Evolutionary conservation across 2,888 invertebrate species (phyloP).

Genomic region (Pterobdella sp.): DNA sequence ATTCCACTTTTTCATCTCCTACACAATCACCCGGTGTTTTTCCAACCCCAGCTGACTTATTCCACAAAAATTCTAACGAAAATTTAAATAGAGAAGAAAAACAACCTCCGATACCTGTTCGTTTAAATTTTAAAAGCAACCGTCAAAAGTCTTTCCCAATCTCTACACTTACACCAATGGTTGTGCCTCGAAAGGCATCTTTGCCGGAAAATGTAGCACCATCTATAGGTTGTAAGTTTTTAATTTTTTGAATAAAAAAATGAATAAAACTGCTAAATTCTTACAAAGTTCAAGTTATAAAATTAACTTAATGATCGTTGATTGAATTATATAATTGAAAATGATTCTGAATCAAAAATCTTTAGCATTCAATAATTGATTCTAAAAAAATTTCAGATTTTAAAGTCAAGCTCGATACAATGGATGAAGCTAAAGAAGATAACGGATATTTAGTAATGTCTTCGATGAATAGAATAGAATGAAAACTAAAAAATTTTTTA

Average conservation of each 20-base stretch:
- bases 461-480: not conserved
- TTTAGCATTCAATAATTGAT: too few relatives aligned
- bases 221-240: too few relatives aligned
- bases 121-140: not conserved
- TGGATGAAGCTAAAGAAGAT: constrained; percentile 9
- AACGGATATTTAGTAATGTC: not conserved
- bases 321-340: too few relatives aligned
- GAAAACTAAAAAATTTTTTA: not conserved
- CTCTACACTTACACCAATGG: not conserved
- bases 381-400: too few relatives aligned
- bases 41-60: not conserved
- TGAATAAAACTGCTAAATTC: too few relatives aligned
- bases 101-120: constrained; percentile 2
- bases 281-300: too few relatives aligned
- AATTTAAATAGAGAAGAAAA: not conserved
- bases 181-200: not conserved
- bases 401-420: constrained; percentile 1
- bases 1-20: not conserved
- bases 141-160: constrained; percentile 1
- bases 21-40: not conserved
- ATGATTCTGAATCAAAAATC: too few relatives aligned
- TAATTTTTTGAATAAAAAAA: too few relatives aligned
- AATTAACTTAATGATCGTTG: too few relatives aligned
- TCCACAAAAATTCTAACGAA: not conserved
- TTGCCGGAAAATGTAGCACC: not conserved